Base-by-base conservation (phyloP, 2,113 vertebrate species). In the Ascaphus truei region DNA sequence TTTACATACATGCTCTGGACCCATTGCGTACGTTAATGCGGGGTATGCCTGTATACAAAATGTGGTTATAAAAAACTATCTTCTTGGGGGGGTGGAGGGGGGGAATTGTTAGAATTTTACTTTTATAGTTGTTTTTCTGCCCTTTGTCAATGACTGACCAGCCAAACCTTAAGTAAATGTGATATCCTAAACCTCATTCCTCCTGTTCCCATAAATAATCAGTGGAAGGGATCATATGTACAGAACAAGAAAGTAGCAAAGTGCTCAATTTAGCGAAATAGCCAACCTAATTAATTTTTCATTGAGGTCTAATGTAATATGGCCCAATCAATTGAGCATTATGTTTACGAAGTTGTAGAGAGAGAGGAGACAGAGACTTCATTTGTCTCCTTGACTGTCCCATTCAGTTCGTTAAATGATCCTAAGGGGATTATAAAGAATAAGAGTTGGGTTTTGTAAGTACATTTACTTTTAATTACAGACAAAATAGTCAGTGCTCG, bases 271-370 rank as follows among this genome's bases (percentile, higher is more conserved):
- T 72, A 75, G 81, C 71, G 71, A 71, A 83, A 72, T 51, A 83
- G 78, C 76, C 78, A 84, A 81, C 85, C 85, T 92, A 89, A 93
- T 93, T 89, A 88, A 93, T 91, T 86, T 93, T 94, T 93, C 82
- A 94, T 93, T 88, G 76, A 75, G 68, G 79, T 79, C 82, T 91
- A 84, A 88, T 88, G 76, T 90, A 88, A 90, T 91, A 85, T 81
- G 77, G 75, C 77, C 72, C 69, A 92, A 91, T 93, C 90, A 92
- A 89, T 93, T 79, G 83, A 74, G 83, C 85, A 87, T 85, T 87
- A 82, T 90, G 83, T 91, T 92, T 89, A 89, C 86, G 83, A 81
- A 87, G 78, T 73, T 87, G 82, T 84, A 85, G 86, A 79, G 85
- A 79, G 65, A 80, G 69, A 83, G 60, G 77, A 86, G 78, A 80